A percentile compares a stretch with the other conserved stretches of the same genome.
Conservation (phyloP, 2,888 invertebrate species). For the Leptogaster cylindrica region DNA sequence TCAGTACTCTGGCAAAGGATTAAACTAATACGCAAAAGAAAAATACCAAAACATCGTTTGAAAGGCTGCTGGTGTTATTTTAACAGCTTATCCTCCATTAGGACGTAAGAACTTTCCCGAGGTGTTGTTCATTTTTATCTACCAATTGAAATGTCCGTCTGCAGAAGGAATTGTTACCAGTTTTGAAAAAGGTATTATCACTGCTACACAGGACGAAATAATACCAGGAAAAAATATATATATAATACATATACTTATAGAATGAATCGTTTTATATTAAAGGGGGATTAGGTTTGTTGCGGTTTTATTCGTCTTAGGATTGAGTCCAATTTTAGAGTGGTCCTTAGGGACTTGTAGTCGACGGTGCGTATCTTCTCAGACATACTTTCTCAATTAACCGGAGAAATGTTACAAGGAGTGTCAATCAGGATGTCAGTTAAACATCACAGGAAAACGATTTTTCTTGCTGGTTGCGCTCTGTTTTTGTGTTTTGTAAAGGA, state of each 20-base stretch:
- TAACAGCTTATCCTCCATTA: slow-evolving; percentile 42
- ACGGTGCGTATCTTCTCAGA: slow-evolving; percentile 32
- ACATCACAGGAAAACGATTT: slow-evolving; percentile 8
- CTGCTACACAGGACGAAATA: neutral
- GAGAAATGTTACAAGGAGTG: slow-evolving; percentile 23
- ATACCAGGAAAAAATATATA: too few species aligned
- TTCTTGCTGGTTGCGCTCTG: neutral
- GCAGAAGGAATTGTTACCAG: slow-evolving; percentile 14
- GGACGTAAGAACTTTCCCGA: slow-evolving; percentile 35
- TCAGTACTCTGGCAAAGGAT: slow-evolving; percentile 23
- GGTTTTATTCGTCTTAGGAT: slow-evolving; percentile 8
- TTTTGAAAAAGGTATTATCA: slow-evolving; percentile 16
- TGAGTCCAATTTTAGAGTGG: slow-evolving; percentile 13
- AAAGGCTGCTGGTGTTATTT: slow-evolving; percentile 39
- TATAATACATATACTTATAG: too few species aligned
- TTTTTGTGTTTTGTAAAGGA: neutral
- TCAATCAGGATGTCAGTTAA: slow-evolving; percentile 34
- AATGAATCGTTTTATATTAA: slow-evolving; percentile 23
- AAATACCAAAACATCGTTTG: slow-evolving; percentile 37
- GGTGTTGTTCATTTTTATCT: slow-evolving; percentile 39
- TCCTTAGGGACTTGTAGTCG: slow-evolving; percentile 2
- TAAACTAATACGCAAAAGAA: slow-evolving; percentile 35
- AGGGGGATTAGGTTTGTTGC: slow-evolving; percentile 25
- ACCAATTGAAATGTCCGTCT: slow-evolving; percentile 36
- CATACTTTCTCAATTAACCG: slow-evolving; percentile 41